Evolutionary conservation across 2,113 vertebrate species (phyloP), one percentile per base, ranked within the genome.

Genomic region (Oreocharis arfaki): DNA sequence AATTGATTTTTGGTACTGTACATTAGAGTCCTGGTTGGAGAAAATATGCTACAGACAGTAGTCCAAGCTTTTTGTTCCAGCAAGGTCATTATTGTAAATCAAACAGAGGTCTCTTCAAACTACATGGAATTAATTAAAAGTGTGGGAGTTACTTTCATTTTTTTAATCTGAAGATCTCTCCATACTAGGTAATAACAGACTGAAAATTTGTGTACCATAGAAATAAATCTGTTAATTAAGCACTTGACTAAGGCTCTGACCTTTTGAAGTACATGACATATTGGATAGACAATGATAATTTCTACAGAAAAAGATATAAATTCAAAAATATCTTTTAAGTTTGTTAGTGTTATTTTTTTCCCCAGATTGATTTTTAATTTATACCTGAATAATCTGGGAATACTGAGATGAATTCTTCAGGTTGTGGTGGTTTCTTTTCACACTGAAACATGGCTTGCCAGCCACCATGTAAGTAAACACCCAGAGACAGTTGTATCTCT

Each of bases 341-440:
- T 26, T 61, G 3, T 0, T 52, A 18, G 2, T 65, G 8, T 22
- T 37, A 5, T 1, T 7, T 27, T 26, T 64, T 68, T 7, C 4
- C 1, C 5, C 11, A 18, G 23, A 33, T 7, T 67, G 18, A 21
- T 42, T 87, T 79, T 17, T 11, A 23, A 37, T 81, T 53, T 52
- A 71, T n/a, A 63, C 6, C 27, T 52, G 47, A 50, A 49, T 13
- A 86, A 55, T 75, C 75, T 79, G 10, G 67, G 13, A 37, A 55
- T 73, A 28, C 19, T 85, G 5, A 87, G 18, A 63, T 71, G 1
- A 70, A 60, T 76, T 87, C 12, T 65, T 84, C 23, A 70, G 21
- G 7, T 57, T 79, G 23, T 42, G 4, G 14, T 57, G 6, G 3
- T 63, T 87, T 78, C 24, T 74, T 93, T 49, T 24, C 10, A 67